Conservation (phyloP, 2,797 vertebrate species). For the Oceanodroma leucorhoa region DNA sequence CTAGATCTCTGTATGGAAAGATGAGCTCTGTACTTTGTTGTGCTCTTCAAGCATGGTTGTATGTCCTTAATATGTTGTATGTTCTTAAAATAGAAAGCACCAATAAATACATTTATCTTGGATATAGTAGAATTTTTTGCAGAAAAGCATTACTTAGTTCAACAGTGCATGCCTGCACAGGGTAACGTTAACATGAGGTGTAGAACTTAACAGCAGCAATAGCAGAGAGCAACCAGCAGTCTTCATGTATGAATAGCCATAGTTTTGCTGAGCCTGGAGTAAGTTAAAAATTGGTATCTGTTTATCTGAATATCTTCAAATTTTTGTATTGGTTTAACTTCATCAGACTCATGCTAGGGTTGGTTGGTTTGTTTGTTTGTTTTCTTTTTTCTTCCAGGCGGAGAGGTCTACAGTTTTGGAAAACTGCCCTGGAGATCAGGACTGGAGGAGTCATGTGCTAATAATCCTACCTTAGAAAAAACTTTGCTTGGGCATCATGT, state of each 20-base stretch:
- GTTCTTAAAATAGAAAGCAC: neutral
- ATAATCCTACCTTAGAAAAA: slow-evolving; percentile 80
- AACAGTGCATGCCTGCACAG: neutral
- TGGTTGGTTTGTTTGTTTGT: neutral
- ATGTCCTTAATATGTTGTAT: neutral
- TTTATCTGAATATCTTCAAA: neutral
- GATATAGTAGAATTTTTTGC: neutral
- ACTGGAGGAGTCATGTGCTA: slow-evolving; percentile 46
- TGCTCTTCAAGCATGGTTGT: neutral
- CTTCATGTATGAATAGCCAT: neutral
- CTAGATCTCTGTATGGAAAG: neutral
- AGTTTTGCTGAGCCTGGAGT: neutral
- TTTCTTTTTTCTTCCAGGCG: slow-evolving; percentile 74
- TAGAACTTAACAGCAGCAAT: neutral
- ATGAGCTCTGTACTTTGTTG: neutral
- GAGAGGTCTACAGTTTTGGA: slow-evolving; percentile 93
- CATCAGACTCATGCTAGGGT: neutral
- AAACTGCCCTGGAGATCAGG: slow-evolving; percentile 84
- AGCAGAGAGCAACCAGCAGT: neutral
- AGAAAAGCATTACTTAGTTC: neutral
- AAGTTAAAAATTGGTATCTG: neutral
- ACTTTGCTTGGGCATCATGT: slow-evolving; percentile 84
- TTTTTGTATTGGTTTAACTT: neutral
- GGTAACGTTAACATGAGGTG: rapidly evolving
- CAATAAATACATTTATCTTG: neutral